phyloP scores from a whole-genome alignment of 53 echinoderm and acorn worm genomes.

The Holothuria leucospilota region DNA sequence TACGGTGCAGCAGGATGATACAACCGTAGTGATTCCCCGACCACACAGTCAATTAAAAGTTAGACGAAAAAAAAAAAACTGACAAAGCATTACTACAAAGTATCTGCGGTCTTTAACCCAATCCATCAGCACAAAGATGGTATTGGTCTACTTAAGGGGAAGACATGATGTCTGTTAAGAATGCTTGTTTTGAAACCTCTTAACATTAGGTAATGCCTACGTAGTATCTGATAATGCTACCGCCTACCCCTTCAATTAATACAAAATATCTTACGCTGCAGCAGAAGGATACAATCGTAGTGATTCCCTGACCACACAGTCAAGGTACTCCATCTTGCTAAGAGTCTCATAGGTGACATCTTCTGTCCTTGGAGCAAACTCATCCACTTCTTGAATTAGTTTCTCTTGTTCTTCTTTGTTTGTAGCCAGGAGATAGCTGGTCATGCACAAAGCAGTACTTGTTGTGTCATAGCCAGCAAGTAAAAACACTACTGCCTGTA shows the following conservation, averaged over 20 bases:
- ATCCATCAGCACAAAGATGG: too few species aligned
- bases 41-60: constrained; percentile 68
- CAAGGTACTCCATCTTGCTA: constrained; percentile 68
- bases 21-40: constrained; percentile 68
- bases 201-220: too few species aligned
- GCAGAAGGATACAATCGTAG: constrained; percentile 78
- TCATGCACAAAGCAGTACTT: constrained; percentile 50
- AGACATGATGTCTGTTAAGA: too few species aligned
- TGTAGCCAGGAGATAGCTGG: constrained; percentile 53
- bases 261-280: constrained; percentile 40
- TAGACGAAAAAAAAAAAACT: too few species aligned
- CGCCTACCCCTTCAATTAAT: neutral
- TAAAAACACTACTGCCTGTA: constrained; percentile 54
- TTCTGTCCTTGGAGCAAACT: constrained; percentile 42
- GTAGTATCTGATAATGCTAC: too few species aligned
- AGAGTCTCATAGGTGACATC: constrained; percentile 66
- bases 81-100: too few species aligned
- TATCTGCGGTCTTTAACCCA: too few species aligned
- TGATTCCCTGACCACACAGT: constrained; percentile 65
- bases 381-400: constrained; percentile 75
- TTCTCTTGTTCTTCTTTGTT: constrained; percentile 74
- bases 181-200: too few species aligned
- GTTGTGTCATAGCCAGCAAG: constrained; percentile 40
- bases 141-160: too few species aligned
- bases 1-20: constrained; percentile 75